Evolutionary conservation across 2,113 vertebrate genomes (phyloP).

Genomic region (Crotalus tigris): DNA sequence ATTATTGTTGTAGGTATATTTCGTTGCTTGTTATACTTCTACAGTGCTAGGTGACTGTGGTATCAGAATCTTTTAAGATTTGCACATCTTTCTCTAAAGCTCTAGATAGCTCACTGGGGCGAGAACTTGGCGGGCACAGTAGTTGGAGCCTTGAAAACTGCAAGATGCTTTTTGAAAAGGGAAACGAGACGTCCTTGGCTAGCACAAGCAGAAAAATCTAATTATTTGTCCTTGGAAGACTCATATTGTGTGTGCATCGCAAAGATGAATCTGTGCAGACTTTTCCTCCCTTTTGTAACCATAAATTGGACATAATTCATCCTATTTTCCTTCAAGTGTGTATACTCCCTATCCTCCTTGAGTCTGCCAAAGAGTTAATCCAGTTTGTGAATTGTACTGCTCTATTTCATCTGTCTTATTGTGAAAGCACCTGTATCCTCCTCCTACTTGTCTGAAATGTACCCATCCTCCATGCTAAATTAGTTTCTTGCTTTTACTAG

Average conservation of each 20-base stretch:
- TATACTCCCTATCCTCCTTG: background rate
- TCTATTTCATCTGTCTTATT: slow-evolving; percentile 26
- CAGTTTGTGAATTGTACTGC: slow-evolving; percentile 27
- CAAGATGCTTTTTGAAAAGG: slow-evolving; percentile 1
- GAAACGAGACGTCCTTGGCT: slow-evolving; percentile 29
- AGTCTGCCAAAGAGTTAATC: slow-evolving; percentile 31
- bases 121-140: background rate
- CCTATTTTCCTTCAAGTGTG: background rate
- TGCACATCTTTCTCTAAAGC: background rate
- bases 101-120: background rate
- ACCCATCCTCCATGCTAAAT: slow-evolving; percentile 13
- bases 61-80: background rate
- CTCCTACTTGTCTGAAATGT: slow-evolving; percentile 9
- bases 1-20: background rate
- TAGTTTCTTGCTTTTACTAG: slow-evolving; percentile 47
- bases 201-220: slow-evolving; percentile 12
- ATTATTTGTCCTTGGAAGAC: slow-evolving; percentile 22
- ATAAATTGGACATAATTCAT: slow-evolving; percentile 13
- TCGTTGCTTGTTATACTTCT: background rate
- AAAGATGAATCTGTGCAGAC: slow-evolving; percentile 8
- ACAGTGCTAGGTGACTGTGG: background rate
- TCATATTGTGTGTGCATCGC: background rate
- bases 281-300: background rate
- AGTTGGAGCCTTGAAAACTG: slow-evolving; percentile 8
- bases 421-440: slow-evolving; percentile 42